Conservation (phyloP, 2,888 invertebrate genomes). For the Morpho deidamia region DNA sequence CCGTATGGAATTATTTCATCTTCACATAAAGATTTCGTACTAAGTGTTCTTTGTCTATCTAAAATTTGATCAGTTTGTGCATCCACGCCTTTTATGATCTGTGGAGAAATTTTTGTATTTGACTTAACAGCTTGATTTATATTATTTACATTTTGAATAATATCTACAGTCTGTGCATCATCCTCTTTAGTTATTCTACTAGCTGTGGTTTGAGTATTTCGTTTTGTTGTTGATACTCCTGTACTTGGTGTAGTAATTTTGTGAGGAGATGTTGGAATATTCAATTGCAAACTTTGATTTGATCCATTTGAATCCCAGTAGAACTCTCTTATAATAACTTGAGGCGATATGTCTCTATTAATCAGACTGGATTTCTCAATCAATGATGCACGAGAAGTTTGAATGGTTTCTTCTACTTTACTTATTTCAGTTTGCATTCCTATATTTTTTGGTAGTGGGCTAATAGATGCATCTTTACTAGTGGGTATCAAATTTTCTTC, state of each 20-base stretch:
- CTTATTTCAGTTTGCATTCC: conserved; percentile 12
- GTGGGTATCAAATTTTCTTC: not conserved
- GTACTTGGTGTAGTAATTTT: not conserved
- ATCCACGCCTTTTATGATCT: not conserved
- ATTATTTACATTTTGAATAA: not conserved
- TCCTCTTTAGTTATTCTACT: not conserved
- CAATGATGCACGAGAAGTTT: conserved; percentile 9
- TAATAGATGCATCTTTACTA: conserved; percentile 28
- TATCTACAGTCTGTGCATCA: not conserved
- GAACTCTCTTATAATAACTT: conserved; percentile 42
- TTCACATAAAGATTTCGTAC: too few relatives aligned
- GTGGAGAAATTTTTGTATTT: not conserved
- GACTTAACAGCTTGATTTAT: not conserved
- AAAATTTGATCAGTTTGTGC: not conserved
- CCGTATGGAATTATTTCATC: too few relatives aligned
- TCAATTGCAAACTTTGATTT: conserved; percentile 9
- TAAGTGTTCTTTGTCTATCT: not conserved
- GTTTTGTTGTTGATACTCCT: not conserved
- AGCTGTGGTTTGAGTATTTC: not conserved
- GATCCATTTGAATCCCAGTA: conserved; percentile 36
- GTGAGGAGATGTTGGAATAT: not conserved
- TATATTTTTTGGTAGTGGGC: conserved; percentile 23
- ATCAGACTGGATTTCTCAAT: not conserved
- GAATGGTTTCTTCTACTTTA: not conserved
- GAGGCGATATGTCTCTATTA: conserved; percentile 27